Evolutionary conservation across 2,797 vertebrate species (phyloP).

Genomic region (Pangasius sanitwongsei): DNA sequence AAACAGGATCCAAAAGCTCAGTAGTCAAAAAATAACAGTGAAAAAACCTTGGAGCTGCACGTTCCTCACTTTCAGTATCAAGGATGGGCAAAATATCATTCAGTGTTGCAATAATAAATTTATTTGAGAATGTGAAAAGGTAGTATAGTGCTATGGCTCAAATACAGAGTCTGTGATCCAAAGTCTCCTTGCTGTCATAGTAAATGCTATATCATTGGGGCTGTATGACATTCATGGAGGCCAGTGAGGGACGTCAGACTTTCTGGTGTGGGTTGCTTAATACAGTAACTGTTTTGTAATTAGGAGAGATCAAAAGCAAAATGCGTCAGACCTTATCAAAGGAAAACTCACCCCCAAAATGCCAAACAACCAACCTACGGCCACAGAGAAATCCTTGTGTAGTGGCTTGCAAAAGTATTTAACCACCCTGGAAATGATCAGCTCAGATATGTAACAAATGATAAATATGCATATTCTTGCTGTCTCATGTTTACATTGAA

Average conservation of each 20-base stretch:
- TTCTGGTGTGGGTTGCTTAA: background rate
- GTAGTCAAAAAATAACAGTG: background rate
- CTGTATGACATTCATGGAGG: slow-evolving; percentile 9
- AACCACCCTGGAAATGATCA: background rate
- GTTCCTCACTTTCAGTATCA: background rate
- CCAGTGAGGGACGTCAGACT: background rate
- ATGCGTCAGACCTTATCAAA: slow-evolving; percentile 16
- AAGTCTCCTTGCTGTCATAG: slow-evolving; percentile 15
- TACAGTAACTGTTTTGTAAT: slow-evolving; percentile 28
- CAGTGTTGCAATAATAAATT: background rate
- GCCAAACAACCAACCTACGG: background rate
- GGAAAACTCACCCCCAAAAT: slow-evolving; percentile 16
- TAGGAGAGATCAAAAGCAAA: background rate
- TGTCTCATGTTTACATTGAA: no score
- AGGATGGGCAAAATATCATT: no score
- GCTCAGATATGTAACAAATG: background rate
- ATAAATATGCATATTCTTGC: background rate
- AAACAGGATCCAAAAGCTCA: no score
- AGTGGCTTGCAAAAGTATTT: background rate
- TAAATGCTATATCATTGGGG: slow-evolving; percentile 12
- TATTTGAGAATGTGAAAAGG: background rate
- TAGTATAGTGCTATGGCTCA: background rate
- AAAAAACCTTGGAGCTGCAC: background rate
- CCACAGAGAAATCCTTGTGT: background rate
- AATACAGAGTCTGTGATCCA: background rate